Conservation (phyloP, 2,113 vertebrate genomes). For the Pygathrix nemaeus region DNA sequence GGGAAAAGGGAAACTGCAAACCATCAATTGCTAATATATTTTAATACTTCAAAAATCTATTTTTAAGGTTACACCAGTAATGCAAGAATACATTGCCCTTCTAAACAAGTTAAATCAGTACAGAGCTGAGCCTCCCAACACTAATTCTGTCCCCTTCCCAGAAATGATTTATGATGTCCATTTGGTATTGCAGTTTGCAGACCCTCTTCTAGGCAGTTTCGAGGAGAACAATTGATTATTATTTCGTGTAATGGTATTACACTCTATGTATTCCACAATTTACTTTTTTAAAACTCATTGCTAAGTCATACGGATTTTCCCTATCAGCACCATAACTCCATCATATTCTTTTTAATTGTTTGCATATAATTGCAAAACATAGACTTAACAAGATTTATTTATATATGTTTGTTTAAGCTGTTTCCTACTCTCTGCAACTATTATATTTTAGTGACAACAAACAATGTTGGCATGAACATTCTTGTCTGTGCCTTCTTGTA, state of each 20-base stretch:
- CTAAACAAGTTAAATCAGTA: neutral
- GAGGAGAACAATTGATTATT: slow-evolving; percentile 5
- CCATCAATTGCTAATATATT: neutral
- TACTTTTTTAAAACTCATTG: neutral
- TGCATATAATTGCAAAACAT: neutral
- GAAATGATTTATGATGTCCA: neutral
- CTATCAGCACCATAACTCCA: neutral
- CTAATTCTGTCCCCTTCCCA: neutral
- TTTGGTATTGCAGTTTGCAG: neutral
- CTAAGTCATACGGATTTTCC: neutral
- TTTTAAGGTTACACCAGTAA: neutral
- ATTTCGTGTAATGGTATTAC: neutral
- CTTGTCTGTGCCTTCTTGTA: neutral
- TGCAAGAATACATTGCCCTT: neutral
- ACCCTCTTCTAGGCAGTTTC: neutral
- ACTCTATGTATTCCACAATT: neutral
- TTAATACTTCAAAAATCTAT: neutral
- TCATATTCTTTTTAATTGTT: neutral
- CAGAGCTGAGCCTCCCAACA: neutral
- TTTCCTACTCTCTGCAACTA: neutral
- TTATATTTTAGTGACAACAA: neutral
- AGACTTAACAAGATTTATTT: neutral
- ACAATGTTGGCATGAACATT: neutral
- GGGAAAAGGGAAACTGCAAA: neutral
- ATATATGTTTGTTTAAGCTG: neutral